Evolutionary conservation across 2,797 vertebrate genomes (phyloP).

Genomic region (Bradypodion pumilum): DNA sequence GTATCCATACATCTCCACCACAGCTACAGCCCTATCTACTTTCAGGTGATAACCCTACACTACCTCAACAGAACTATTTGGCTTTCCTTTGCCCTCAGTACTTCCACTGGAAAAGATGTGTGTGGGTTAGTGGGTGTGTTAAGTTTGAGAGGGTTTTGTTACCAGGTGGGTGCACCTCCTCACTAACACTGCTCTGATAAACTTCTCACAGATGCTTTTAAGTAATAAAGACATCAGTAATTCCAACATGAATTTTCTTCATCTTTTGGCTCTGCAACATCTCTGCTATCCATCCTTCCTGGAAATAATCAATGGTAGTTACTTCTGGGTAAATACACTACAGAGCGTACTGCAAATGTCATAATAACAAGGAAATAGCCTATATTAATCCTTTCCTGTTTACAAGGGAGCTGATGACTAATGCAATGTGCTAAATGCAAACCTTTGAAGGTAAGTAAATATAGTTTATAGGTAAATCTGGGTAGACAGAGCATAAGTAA

Average conservation of each 20-base stretch:
- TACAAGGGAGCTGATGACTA: neutral
- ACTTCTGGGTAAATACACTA: neutral
- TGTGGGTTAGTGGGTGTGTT: neutral
- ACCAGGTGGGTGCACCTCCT: too few species aligned
- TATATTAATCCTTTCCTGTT: neutral
- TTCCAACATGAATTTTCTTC: neutral
- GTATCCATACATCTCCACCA: too few species aligned
- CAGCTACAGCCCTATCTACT: too few species aligned
- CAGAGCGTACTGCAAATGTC: neutral
- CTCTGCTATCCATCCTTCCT: neutral
- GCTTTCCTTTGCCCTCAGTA: neutral
- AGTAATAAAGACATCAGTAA: neutral
- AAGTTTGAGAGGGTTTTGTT: too few species aligned
- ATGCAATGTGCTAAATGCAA: neutral
- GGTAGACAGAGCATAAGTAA: neutral
- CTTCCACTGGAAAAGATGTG: neutral
- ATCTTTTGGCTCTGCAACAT: neutral
- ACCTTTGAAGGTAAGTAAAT: slow-evolving; percentile 7
- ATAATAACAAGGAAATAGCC: neutral
- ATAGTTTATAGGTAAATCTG: neutral
- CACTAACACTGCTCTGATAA: neutral
- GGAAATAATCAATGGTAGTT: neutral
- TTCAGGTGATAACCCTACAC: too few species aligned
- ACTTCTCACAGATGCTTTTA: too few species aligned
- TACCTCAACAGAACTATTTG: too few species aligned